A percentile compares a stretch with the other conserved stretches of the same genome.
Evolutionary conservation across 2,888 invertebrate species (phyloP).

Genomic region (Poecilobothrus nobilitatus): DNA sequence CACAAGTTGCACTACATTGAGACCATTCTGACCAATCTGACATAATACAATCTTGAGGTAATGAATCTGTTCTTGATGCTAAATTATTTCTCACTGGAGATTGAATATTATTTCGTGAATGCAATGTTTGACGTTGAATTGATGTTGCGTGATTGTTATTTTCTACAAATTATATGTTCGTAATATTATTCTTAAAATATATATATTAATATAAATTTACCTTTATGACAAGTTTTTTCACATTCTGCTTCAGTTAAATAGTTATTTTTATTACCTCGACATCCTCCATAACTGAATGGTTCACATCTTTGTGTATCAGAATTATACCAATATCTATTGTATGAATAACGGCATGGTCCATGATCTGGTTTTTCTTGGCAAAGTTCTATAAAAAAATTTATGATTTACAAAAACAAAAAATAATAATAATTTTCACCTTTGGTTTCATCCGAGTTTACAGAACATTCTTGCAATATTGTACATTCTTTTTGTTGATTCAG

Average conservation of each 20-base stretch:
- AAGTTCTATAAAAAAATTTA: slow-evolving; percentile 52
- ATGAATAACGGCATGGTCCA: slow-evolving; percentile 83
- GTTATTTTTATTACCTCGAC: slow-evolving; percentile 85
- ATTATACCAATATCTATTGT: slow-evolving; percentile 82
- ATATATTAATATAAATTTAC: slow-evolving; percentile 14
- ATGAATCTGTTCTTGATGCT: slow-evolving; percentile 22
- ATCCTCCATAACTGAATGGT: slow-evolving; percentile 82
- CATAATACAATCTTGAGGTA: slow-evolving; percentile 58
- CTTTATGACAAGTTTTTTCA: slow-evolving; percentile 52
- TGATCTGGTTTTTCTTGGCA: slow-evolving; percentile 69
- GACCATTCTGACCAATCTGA: slow-evolving; percentile 80
- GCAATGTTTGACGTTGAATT: slow-evolving; percentile 7
- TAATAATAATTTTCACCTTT: slow-evolving; percentile 51
- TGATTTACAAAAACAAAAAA: background rate
- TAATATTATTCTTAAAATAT: background rate
- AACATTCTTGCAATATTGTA: slow-evolving; percentile 57
- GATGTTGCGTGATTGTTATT: slow-evolving; percentile 12
- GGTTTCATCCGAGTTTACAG: slow-evolving; percentile 64
- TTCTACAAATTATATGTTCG: background rate
- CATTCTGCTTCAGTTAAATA: slow-evolving; percentile 77
- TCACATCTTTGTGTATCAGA: slow-evolving; percentile 65
- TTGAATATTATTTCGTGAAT: background rate
- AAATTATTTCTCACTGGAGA: slow-evolving; percentile 19
- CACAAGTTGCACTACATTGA: slow-evolving; percentile 71
- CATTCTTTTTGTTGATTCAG: slow-evolving; percentile 70